These are phyloP conservation scores for Anthopleura xanthogrammica DNA, from an alignment of 92 coral and sea anemone species.

Conservation along the genomic window DNA sequence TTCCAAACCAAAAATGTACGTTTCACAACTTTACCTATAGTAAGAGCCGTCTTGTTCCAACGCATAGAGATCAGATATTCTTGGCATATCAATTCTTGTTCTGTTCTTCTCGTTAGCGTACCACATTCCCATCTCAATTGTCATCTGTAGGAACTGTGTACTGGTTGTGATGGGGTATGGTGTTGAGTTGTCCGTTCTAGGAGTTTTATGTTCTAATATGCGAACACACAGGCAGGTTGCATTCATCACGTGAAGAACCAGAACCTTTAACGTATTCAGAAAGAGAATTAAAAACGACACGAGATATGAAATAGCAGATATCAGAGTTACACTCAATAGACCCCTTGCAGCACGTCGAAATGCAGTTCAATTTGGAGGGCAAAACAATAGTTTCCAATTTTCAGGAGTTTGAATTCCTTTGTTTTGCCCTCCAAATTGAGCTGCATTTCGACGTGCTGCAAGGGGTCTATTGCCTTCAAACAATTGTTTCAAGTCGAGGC, in stretches of 20 bases:
- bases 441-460: too few relatives aligned
- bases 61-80: constrained; percentile 70
- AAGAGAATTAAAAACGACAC: not conserved
- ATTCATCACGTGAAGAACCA: constrained; percentile 64
- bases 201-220: constrained; percentile 71
- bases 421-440: too few relatives aligned
- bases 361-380: too few relatives aligned
- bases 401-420: too few relatives aligned
- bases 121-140: constrained; percentile 78
- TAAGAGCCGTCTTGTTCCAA: constrained; percentile 43
- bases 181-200: constrained; percentile 19
- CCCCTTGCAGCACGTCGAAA: too few relatives aligned
- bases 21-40: constrained; percentile 57
- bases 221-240: constrained; percentile 85
- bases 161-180: constrained; percentile 33
- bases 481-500: too few relatives aligned
- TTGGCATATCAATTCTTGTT: constrained; percentile 54
- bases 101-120: constrained; percentile 61
- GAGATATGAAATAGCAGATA: too few relatives aligned
- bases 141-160: constrained; percentile 74
- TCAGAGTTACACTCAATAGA: too few relatives aligned
- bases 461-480: too few relatives aligned
- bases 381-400: too few relatives aligned
- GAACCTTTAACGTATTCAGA: constrained; percentile 46
- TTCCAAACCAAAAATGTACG: not conserved